phyloP scores from a whole-genome alignment of 2,888 invertebrate genomes.

The Torymus texanus region DNA sequence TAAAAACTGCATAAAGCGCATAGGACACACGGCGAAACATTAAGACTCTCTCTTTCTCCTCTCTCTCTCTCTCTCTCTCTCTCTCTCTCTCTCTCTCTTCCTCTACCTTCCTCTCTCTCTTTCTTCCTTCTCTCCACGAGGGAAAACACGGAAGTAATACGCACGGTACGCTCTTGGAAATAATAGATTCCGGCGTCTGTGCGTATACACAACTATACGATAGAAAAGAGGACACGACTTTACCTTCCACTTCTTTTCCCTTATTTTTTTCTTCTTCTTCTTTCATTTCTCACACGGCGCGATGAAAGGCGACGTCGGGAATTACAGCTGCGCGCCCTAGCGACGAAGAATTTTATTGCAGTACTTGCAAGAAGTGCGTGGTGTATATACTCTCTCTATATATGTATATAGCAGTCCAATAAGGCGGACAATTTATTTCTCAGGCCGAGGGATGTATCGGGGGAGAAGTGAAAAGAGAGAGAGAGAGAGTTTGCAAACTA shows the following conservation, averaged over 20 bases:
- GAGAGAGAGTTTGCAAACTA: constrained; percentile 48
- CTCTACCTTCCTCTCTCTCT: too few species aligned
- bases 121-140: too few species aligned
- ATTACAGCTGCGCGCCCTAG: not conserved
- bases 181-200: too few species aligned
- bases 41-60: not conserved
- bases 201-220: too few species aligned
- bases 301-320: too few species aligned
- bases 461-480: not conserved
- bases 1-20: not conserved
- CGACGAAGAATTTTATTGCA: constrained; percentile 34
- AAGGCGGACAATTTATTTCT: constrained; percentile 47
- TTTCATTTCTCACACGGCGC: not conserved
- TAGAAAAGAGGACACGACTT: too few species aligned
- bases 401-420: constrained; percentile 16
- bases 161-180: too few species aligned
- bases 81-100: too few species aligned
- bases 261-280: not conserved
- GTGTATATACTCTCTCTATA: not conserved
- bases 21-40: too few species aligned
- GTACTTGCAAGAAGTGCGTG: constrained; percentile 10
- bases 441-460: not conserved
- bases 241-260: too few species aligned
- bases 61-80: too few species aligned
- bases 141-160: too few species aligned